Evolutionary conservation across 2,888 invertebrate genomes (phyloP).

Genomic region (Eurytoma adleriae): DNA sequence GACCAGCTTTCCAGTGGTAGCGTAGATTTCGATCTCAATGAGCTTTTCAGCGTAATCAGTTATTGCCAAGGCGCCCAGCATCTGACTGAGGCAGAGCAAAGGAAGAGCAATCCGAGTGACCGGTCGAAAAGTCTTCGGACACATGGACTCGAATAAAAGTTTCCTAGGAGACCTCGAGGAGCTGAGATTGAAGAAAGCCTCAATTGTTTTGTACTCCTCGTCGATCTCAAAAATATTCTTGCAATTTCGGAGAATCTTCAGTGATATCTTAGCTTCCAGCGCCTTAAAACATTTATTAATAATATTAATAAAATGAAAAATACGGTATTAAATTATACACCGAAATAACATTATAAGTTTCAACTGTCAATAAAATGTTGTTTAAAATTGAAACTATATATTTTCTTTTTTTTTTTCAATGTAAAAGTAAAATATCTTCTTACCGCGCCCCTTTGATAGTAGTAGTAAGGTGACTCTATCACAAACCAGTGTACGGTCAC

Average conservation of each 20-base stretch:
- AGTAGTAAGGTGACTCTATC: constrained; percentile 63
- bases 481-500: constrained; percentile 57
- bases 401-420: too few relatives aligned
- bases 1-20: constrained; percentile 53
- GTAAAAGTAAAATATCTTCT: background rate
- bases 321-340: background rate
- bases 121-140: constrained; percentile 27
- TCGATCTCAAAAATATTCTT: constrained; percentile 58
- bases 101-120: constrained; percentile 5
- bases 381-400: too few relatives aligned
- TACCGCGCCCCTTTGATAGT: constrained; percentile 61
- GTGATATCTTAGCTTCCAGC: constrained; percentile 59
- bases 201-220: constrained; percentile 59
- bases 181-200: constrained; percentile 55
- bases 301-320: background rate
- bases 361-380: too few relatives aligned
- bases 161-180: background rate
- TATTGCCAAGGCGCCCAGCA: constrained; percentile 60
- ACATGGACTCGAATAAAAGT: constrained; percentile 31
- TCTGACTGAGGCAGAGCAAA: constrained; percentile 59
- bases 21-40: constrained; percentile 38
- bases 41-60: constrained; percentile 55
- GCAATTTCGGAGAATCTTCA: constrained; percentile 58
- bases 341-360: too few relatives aligned
- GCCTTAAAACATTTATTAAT: constrained; percentile 52